Percentiles rank a stretch among this genome's conserved stretches.
Conservation (phyloP, 2,888 invertebrate genomes). For the Apeira syringaria region DNA sequence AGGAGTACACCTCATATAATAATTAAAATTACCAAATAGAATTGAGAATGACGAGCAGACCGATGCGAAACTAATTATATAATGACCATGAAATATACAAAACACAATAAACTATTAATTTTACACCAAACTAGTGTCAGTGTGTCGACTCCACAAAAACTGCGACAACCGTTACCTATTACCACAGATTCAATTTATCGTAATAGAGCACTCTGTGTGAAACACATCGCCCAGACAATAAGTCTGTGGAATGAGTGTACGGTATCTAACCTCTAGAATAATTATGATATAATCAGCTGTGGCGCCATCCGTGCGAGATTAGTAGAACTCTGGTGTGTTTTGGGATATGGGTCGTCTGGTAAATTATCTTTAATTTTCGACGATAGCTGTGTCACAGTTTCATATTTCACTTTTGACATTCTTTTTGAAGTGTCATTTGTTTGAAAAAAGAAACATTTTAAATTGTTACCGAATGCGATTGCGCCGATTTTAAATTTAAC, state of each 20-base stretch:
- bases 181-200: constrained; percentile 59
- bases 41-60: too few relatives aligned
- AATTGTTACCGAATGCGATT: too few relatives aligned
- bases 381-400: constrained; percentile 2
- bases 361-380: constrained; percentile 10
- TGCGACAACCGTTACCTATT: constrained; percentile 51
- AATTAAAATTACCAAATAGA: too few relatives aligned
- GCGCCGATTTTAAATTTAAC: too few relatives aligned
- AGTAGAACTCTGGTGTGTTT: constrained; percentile 28
- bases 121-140: background rate
- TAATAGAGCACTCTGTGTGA: constrained; percentile 70
- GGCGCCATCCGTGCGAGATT: constrained; percentile 32
- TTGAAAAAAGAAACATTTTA: constrained; percentile 1
- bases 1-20: too few relatives aligned
- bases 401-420: constrained; percentile 1
- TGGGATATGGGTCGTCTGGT: constrained; percentile 15
- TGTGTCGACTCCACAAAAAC: constrained; percentile 32
- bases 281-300: constrained; percentile 55
- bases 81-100: too few relatives aligned
- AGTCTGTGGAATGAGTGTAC: constrained; percentile 65
- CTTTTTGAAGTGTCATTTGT: background rate
- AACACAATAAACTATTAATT: background rate
- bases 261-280: constrained; percentile 47
- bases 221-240: constrained; percentile 53
- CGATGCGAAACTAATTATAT: too few relatives aligned